These are phyloP conservation scores for Chroicocephalus ridibundus DNA, from an alignment of 2,113 vertebrate genomes.

Conservation along the genomic window DNA sequence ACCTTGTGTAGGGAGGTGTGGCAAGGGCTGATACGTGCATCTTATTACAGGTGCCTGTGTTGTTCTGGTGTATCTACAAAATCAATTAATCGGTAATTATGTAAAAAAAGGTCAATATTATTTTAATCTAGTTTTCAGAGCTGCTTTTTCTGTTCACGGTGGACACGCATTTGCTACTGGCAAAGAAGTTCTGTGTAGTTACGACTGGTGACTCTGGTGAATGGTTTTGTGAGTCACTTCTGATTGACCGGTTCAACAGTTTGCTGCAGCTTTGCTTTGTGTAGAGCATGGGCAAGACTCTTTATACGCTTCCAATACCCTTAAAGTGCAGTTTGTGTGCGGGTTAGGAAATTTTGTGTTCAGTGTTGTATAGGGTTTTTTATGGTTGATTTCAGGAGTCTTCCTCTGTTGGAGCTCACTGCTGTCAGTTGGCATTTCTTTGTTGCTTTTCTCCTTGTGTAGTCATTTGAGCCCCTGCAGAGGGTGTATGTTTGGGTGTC, in stretches of 20 bases:
- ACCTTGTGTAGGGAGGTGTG: neutral
- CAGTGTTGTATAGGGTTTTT: neutral
- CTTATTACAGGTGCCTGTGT: neutral
- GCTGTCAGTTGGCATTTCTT: neutral
- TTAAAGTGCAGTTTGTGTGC: neutral
- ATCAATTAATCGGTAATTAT: neutral
- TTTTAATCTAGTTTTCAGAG: neutral
- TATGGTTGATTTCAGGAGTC: neutral
- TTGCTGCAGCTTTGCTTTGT: neutral
- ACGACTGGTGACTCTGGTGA: neutral
- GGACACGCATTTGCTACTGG: neutral
- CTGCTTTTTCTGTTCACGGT: neutral
- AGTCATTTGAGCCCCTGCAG: neutral
- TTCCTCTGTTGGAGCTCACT: neutral
- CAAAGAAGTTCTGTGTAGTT: neutral
- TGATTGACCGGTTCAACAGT: neutral
- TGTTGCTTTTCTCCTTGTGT: neutral
- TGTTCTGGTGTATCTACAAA: neutral
- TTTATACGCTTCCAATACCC: neutral
- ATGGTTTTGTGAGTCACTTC: slow-evolving; percentile 6
- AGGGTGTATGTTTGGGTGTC: neutral
- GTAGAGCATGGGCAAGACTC: neutral
- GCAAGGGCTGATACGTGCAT: neutral
- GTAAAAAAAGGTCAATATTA: neutral
- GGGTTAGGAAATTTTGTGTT: neutral